A percentile compares a stretch with the other conserved stretches of the same genome.
Evolutionary conservation across 2,888 invertebrate species (phyloP).

Genomic region (Caenorhabditis sp.): DNA sequence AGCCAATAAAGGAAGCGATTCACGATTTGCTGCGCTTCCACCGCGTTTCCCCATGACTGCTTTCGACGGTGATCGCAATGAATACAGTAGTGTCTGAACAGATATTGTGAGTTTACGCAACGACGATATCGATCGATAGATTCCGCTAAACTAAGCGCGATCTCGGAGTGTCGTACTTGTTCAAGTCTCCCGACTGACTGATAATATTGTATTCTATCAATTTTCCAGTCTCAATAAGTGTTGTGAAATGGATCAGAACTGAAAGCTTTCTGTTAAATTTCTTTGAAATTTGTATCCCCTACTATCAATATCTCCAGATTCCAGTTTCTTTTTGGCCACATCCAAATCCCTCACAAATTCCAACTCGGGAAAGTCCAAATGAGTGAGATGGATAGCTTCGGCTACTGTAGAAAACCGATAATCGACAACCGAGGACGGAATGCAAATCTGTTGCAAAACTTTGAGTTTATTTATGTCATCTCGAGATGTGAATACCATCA

Average conservation of each 20-base stretch:
- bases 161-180: slow-evolving; percentile 12
- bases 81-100: slow-evolving; percentile 30
- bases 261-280: not conserved
- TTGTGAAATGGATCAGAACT: slow-evolving; percentile 32
- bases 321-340: slow-evolving; percentile 2
- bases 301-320: slow-evolving; percentile 21
- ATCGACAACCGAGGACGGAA: slow-evolving; percentile 15
- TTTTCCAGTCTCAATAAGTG: slow-evolving; percentile 27
- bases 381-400: slow-evolving; percentile 26
- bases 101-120: not conserved
- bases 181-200: slow-evolving; percentile 22
- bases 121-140: not conserved
- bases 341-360: slow-evolving; percentile 10
- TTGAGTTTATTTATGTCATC: not conserved
- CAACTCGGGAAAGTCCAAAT: slow-evolving; percentile 30
- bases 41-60: slow-evolving; percentile 37
- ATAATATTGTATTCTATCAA: slow-evolving; percentile 33
- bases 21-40: slow-evolving; percentile 38
- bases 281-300: not conserved
- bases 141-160: too few relatives aligned
- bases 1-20: slow-evolving; percentile 40
- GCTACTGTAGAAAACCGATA: slow-evolving; percentile 31
- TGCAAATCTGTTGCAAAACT: slow-evolving; percentile 13
- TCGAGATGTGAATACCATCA: too few relatives aligned
- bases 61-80: slow-evolving; percentile 26